These are phyloP conservation scores for Pseudorhiza aurosa DNA, from an alignment of 30 jellyfish, hydroid and myxozoan species.

Conservation along the genomic window DNA sequence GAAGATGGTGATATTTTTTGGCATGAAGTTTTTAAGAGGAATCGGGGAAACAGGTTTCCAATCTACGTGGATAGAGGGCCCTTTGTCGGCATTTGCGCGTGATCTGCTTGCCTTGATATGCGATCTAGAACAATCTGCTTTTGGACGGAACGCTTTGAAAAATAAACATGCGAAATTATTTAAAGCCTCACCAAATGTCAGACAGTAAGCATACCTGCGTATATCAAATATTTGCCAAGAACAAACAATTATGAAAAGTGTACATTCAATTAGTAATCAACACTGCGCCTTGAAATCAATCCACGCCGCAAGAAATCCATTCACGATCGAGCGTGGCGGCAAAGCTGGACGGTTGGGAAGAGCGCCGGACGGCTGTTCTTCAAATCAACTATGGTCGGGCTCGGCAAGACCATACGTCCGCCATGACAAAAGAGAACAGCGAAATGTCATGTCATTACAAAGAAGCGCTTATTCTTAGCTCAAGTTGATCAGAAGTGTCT, in stretches of 20 bases:
- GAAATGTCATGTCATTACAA: no score
- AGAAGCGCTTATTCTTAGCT: no score
- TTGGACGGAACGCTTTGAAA: constrained; percentile 23
- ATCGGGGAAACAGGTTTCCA: background rate
- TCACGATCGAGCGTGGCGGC: background rate
- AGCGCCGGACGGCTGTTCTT: background rate
- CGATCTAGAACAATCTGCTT: constrained; percentile 4
- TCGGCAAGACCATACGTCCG: no score
- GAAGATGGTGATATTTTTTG: no score
- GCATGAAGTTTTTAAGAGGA: no score
- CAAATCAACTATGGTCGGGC: no score
- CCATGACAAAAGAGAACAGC: no score
- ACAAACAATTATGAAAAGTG: constrained; percentile 51
- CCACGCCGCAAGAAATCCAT: constrained; percentile 1
- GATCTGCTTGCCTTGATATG: background rate
- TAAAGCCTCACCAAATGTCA: constrained; percentile 52
- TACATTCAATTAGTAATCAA: constrained; percentile 40
- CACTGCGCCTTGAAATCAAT: constrained; percentile 21
- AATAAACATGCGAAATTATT: constrained; percentile 25
- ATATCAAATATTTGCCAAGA: constrained; percentile 35
- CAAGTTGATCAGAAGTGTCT: no score
- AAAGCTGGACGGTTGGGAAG: background rate
- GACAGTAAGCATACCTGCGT: constrained; percentile 58
- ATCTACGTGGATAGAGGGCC: background rate
- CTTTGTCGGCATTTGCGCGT: constrained; percentile 22